Percentiles rank a stretch among this genome's conserved stretches.
Conservation (phyloP, 2,113 vertebrate genomes). For the Vulpes vulpes region DNA sequence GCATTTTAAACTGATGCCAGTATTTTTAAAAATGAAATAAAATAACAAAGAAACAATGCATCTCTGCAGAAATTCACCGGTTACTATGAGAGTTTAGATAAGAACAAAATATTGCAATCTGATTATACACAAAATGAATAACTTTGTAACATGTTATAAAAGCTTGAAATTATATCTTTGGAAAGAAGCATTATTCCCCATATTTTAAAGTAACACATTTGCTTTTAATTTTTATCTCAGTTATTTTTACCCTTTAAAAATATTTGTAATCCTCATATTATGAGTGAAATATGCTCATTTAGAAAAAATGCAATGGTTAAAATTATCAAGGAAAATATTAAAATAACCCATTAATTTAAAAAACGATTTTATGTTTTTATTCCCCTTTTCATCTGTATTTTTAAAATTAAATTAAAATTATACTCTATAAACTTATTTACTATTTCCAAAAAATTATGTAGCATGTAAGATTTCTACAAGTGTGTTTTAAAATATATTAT, state of each 20-base stretch:
- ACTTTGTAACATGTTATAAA: conserved; percentile 36
- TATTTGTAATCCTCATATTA: not conserved
- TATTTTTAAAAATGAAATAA: conserved; percentile 19
- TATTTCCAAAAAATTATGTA: not conserved
- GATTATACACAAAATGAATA: conserved; percentile 31
- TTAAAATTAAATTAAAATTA: not conserved
- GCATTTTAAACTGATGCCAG: conserved; percentile 81
- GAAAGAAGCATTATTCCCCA: not conserved
- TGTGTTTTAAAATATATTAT: not conserved
- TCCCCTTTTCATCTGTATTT: not conserved
- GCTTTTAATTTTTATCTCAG: not conserved
- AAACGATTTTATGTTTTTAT: not conserved
- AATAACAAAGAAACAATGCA: conserved; percentile 41
- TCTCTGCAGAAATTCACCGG: conserved; percentile 58
- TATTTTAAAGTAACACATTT: not conserved
- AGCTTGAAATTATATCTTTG: conserved; percentile 49
- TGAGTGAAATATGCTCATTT: not conserved
- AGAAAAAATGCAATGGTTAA: not conserved
- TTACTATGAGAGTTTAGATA: conserved; percentile 70
- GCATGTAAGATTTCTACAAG: not conserved
- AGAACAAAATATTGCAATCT: conserved; percentile 54
- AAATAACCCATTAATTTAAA: not conserved
- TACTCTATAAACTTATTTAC: not conserved
- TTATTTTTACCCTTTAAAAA: conserved; percentile 1
- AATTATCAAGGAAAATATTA: not conserved